Base-by-base conservation (phyloP, 1,140 invertebrate species). In the Aradophagus sp. region DNA sequence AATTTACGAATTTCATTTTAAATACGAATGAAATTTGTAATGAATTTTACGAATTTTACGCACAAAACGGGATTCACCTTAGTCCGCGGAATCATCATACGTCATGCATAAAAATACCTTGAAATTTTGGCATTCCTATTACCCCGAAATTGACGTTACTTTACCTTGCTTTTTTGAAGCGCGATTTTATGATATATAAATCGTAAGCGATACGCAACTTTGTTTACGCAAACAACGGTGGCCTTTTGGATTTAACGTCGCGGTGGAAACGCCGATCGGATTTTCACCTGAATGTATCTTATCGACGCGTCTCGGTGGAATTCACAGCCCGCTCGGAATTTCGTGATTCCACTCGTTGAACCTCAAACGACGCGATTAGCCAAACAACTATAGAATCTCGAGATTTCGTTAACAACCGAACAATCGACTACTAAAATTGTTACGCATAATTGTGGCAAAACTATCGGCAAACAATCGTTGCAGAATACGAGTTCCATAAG, bases 351-450 rank as follows among this genome's bases (percentile, higher is more conserved):
- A 53, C 55, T 68, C 65, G 42, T 68, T 61, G 65, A 61, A 68
- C 48, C 56, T 61, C 48, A 68, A 68, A 68, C 56, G 48, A 48
- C 42, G 48, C 55, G 53, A 67, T 67, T 67, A 67, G 26, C 15
- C 13, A 26, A 58, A 13, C 23, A 52, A 50, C 47, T 38, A 59
- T 53, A 48, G 41, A 53, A 61, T 68, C 23, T 16, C 14, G 17
- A 38, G 55, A 44, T 53, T 68, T 68, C 41, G n/a, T 55, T 58
- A 41, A n/a, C 34, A 53, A 35, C 29, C 31, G 45, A 59, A 50
- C 47, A 53, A 55, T 53, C n/a, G 48, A 38, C 20, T 53, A 20
- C 32, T 36, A 26, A 41, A 48, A 61, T 42, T 50, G 42, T 48
- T 26, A 32, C 34, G 14, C 7, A 23, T 19, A 56, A n/a, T n/a